Conservation (phyloP, 2,888 invertebrate genomes). For the Matsumyia berberina region DNA sequence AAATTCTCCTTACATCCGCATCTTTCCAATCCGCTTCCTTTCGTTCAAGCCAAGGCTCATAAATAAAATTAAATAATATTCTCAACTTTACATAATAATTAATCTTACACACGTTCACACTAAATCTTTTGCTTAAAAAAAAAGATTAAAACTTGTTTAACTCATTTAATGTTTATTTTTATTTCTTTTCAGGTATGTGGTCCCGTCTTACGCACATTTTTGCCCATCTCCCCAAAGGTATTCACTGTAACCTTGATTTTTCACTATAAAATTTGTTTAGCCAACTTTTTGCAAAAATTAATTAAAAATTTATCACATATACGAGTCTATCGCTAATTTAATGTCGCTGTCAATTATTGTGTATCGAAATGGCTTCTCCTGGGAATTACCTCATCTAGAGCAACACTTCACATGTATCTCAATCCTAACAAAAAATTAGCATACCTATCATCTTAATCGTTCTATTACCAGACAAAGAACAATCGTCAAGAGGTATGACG, state of each 20-base stretch:
- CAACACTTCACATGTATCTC: slow-evolving; percentile 27
- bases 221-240: background rate
- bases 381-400: slow-evolving; percentile 30
- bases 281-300: background rate
- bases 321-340: background rate
- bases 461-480: slow-evolving; percentile 18
- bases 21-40: background rate
- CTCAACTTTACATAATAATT: slow-evolving; percentile 19
- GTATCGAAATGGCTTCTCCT: background rate
- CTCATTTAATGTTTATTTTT: background rate
- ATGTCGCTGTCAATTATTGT: slow-evolving; percentile 2
- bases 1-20: too few relatives aligned
- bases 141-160: background rate
- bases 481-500: slow-evolving; percentile 21
- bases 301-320: background rate
- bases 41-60: background rate
- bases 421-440: slow-evolving; percentile 49
- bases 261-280: background rate
- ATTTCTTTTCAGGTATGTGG: slow-evolving; percentile 57
- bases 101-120: background rate
- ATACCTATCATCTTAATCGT: slow-evolving; percentile 44
- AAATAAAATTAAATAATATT: background rate
- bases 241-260: background rate
- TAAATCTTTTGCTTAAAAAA: background rate
- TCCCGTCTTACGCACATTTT: background rate